Conservation (phyloP, 2,797 vertebrate species). For the Lepus townsendii region DNA sequence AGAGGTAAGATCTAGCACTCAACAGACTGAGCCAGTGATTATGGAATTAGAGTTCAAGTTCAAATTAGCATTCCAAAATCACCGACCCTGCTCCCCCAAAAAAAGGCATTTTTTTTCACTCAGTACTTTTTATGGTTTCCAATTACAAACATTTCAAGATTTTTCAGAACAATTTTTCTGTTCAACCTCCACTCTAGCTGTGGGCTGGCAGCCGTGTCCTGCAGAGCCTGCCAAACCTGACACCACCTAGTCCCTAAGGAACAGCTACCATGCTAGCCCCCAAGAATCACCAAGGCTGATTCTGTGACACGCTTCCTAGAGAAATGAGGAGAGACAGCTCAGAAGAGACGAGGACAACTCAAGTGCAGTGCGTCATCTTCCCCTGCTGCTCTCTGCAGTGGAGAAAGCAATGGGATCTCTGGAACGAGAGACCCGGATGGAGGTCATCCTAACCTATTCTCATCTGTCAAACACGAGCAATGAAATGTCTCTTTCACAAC, state of each 20-base stretch:
- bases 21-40: background rate
- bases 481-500: background rate
- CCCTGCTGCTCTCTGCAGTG: background rate
- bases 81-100: background rate
- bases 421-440: background rate
- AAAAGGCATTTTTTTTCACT: background rate
- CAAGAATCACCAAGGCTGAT: background rate
- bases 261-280: background rate
- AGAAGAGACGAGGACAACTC: background rate
- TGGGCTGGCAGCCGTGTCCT: constrained; percentile 46
- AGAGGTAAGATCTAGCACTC: constrained; percentile 15
- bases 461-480: background rate
- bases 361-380: background rate
- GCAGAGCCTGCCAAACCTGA: constrained; percentile 35
- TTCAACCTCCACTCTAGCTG: constrained; percentile 36
- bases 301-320: background rate
- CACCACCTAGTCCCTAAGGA: constrained; percentile 12
- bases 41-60: constrained; percentile 36
- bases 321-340: background rate
- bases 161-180: constrained; percentile 49
- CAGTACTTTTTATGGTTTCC: constrained; percentile 56
- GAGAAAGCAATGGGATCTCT: background rate
- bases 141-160: constrained; percentile 49
- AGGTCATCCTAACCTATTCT: constrained; percentile 51
- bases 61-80: constrained; percentile 58